A percentile compares a stretch with the other conserved stretches of the same genome.
phyloP scores from a whole-genome alignment of 2,113 vertebrate genomes.

The Sapayoa aenigma region DNA sequence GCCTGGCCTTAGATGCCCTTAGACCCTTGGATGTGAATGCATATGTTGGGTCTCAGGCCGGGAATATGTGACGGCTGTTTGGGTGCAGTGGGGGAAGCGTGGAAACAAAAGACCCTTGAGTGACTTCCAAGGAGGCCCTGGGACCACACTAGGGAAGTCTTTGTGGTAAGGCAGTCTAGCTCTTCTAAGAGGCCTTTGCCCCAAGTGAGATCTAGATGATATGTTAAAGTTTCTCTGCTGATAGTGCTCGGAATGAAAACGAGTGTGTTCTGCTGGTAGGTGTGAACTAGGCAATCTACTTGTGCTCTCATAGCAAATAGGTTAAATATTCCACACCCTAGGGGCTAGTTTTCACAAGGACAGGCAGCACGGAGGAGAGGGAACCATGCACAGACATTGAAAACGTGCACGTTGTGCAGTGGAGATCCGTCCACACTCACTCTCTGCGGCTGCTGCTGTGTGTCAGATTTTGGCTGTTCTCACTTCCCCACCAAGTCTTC shows the following conservation, averaged over 20 bases:
- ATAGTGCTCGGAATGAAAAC: background rate
- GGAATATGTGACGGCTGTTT: background rate
- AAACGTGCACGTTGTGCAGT: accelerated
- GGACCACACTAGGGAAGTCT: accelerated
- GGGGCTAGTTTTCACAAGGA: background rate
- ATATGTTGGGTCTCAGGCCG: background rate
- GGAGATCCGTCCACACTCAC: background rate
- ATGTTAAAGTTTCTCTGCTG: background rate
- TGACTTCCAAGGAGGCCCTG: background rate
- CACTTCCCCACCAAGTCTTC: background rate
- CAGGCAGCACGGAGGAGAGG: background rate
- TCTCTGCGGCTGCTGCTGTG: accelerated
- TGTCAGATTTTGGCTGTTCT: background rate
- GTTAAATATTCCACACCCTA: background rate
- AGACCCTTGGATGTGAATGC: background rate
- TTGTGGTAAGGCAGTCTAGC: background rate
- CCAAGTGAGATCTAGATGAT: background rate
- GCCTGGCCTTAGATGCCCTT: slow-evolving; percentile 2
- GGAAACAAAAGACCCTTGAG: background rate
- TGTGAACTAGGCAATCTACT: background rate
- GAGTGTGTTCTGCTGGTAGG: background rate
- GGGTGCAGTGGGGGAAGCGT: background rate
- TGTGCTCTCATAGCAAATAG: background rate
- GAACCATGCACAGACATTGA: accelerated
- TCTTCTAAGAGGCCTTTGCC: background rate